Percentiles rank a stretch among this genome's conserved stretches.
These are phyloP conservation scores for Darevskia nairensis DNA, from an alignment of 2,797 vertebrate genomes.

Conservation along the genomic window DNA sequence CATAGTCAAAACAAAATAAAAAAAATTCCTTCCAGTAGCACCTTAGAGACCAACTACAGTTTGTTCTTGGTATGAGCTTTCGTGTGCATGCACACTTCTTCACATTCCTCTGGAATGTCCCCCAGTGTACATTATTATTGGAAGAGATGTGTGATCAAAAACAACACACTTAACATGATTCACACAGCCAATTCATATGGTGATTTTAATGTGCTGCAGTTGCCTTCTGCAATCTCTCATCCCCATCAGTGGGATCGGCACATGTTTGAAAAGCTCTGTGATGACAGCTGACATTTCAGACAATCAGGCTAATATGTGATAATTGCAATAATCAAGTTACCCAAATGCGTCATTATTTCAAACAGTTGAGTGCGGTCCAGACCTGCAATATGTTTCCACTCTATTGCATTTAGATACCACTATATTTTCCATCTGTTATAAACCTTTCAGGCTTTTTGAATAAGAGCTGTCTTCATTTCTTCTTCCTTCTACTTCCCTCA, in stretches of 20 bases:
- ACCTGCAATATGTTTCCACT: background rate
- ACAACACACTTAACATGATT: background rate
- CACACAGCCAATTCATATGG: background rate
- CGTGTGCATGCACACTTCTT: no score
- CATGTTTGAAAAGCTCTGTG: background rate
- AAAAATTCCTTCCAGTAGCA: no score
- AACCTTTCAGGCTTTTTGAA: constrained; percentile 16
- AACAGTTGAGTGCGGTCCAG: background rate
- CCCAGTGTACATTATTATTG: background rate
- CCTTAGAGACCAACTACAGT: no score
- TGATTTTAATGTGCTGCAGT: background rate
- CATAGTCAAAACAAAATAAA: no score
- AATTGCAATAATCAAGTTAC: constrained; percentile 2
- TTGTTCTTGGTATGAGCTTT: no score
- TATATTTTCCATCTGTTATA: background rate
- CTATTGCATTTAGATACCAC: background rate
- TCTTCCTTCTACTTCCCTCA: background rate
- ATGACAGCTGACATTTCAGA: background rate
- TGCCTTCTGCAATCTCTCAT: background rate
- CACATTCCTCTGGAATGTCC: no score
- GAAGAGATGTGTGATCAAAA: background rate
- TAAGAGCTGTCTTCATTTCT: background rate
- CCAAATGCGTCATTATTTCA: background rate
- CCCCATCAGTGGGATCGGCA: background rate
- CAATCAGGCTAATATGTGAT: constrained; percentile 4